phyloP scores from a whole-genome alignment of 2,113 vertebrate species.

The Pantherophis guttatus region DNA sequence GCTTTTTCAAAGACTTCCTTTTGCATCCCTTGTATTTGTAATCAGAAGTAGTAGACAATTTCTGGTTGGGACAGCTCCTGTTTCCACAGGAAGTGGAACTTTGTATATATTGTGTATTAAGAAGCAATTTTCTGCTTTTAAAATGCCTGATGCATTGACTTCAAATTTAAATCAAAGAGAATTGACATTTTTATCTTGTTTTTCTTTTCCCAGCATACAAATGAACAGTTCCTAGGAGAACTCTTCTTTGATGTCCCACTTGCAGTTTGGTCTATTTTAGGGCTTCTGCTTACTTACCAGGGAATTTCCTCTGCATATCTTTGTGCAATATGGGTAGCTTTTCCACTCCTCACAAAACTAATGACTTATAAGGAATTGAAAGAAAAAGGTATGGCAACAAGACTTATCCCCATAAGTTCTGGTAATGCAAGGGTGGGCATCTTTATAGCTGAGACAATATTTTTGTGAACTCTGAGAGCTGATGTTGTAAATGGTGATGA shows the following conservation, averaged over 20 bases:
- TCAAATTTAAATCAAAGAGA: neutral
- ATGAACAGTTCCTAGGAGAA: slow-evolving; percentile 81
- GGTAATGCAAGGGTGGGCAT: neutral
- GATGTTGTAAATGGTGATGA: neutral
- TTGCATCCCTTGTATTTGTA: neutral
- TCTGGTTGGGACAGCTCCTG: neutral
- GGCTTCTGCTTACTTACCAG: slow-evolving; percentile 78
- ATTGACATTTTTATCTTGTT: neutral
- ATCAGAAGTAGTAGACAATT: too few species aligned
- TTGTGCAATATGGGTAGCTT: slow-evolving; percentile 87
- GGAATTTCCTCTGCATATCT: slow-evolving; percentile 89
- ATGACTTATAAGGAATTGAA: slow-evolving; percentile 78
- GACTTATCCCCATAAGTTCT: neutral
- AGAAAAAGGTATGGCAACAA: slow-evolving; percentile 76
- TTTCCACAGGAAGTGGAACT: neutral
- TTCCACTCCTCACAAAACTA: slow-evolving; percentile 83
- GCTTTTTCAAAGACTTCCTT: neutral
- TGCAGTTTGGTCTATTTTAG: slow-evolving; percentile 80
- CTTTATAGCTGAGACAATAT: neutral
- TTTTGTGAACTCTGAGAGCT: neutral
- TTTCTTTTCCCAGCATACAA: slow-evolving; percentile 73
- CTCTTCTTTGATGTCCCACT: slow-evolving; percentile 87
- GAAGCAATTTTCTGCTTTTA: neutral
- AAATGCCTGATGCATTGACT: neutral
- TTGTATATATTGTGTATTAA: neutral